Evolutionary conservation across 1,140 invertebrate genomes (phyloP), one percentile per base, ranked within the genome.

Genomic region (Oryzaephilus surinamensis): DNA sequence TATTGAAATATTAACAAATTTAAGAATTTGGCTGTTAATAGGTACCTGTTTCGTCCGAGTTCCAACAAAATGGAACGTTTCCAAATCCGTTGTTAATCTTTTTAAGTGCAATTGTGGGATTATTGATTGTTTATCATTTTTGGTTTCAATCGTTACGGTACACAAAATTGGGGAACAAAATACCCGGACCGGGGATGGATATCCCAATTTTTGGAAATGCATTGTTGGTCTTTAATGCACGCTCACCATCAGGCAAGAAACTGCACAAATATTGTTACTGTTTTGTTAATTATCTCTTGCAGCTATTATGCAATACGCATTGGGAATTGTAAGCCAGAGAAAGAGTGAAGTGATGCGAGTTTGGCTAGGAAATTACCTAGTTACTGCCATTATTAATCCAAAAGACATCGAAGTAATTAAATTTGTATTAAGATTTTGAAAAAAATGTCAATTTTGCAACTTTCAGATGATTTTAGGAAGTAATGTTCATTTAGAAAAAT

Each of bases 351-450:
- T 45, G 6, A n/a, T 21, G 3, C 38, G 26, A 24, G 6, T 45
- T 19, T 83, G 79, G 69, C 41, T 84, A 1, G 81, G 81, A 6
- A 61, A 69, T 0, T 75, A 76, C 38, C 55, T 81, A n/a, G 7
- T 77, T 0, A 62, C 84, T 8, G 76, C 77, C 40, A 48, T 86
- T 0, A 55, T 58, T 0, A 72, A 83, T 52, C 74, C 81, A 3
- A 55, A 67, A 8, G 81, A 86, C 47, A 60, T 79, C 4, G 83
- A 84, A 63, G 60, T 81, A 7, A 79, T 83, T 31, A 29, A 17
- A 31, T 27, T 32, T 27, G 10, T 2, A 20, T 16, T 7, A 19
- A 19, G 3, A 31, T 6, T 11, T 34, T 19, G 29, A 24, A 17
- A 31, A 12, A 28, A 21, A n/a, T n/a, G n/a, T n/a, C n/a, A n/a